These are phyloP conservation scores for Lampris incognitus DNA, from an alignment of 2,113 vertebrate genomes.

Conservation along the genomic window DNA sequence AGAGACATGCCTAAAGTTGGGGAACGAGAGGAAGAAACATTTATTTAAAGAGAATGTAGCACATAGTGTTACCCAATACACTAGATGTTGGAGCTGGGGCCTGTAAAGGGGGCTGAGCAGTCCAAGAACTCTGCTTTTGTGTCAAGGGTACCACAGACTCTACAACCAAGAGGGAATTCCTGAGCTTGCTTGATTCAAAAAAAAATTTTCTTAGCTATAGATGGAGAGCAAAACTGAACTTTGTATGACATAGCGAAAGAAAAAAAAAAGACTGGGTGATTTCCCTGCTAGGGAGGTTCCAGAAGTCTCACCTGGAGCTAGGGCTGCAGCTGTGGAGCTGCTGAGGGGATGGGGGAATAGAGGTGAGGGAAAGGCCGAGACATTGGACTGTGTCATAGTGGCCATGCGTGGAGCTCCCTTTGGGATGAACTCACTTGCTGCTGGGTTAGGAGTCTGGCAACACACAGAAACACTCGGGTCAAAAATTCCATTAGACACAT, in stretches of 20 bases:
- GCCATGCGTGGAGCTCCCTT: constrained; percentile 95
- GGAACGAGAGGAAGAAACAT: constrained; percentile 2
- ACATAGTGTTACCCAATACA: background rate
- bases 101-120: background rate
- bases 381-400: constrained; percentile 91
- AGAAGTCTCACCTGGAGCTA: constrained; percentile 90
- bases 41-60: background rate
- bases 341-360: constrained; percentile 94
- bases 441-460: constrained; percentile 93
- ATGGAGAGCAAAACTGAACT: constrained; percentile 41
- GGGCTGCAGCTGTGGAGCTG: constrained; percentile 89
- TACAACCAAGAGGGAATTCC: constrained; percentile 14
- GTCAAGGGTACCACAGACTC: constrained; percentile 1
- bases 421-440: constrained; percentile 97
- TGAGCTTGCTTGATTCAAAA: background rate
- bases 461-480: background rate
- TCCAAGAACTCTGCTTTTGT: background rate
- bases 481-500: background rate
- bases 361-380: constrained; percentile 94
- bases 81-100: background rate
- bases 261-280: background rate
- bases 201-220: background rate
- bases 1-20: constrained; percentile 92
- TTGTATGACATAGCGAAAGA: constrained; percentile 1
- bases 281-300: background rate